Evolutionary conservation across 2,113 vertebrate genomes (phyloP).

Genomic region (Pluvianellus socialis): DNA sequence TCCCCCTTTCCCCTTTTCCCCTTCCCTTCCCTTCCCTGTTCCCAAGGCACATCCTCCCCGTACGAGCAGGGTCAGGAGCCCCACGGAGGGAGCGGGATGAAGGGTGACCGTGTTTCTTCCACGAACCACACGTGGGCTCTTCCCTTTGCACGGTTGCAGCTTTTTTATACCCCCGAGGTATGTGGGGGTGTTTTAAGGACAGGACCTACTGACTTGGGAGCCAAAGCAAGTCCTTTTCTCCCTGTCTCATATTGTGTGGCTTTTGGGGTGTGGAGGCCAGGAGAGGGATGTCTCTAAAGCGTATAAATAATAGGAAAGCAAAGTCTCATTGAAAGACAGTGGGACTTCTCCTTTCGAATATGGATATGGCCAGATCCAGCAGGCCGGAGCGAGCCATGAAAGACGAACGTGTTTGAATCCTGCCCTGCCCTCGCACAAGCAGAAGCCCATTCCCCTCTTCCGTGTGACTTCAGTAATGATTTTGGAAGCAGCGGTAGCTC

Average conservation of each 20-base stretch:
- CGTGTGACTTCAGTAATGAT: neutral
- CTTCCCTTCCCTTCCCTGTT: neutral
- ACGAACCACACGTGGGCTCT: neutral
- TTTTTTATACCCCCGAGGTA: neutral
- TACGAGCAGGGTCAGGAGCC: neutral
- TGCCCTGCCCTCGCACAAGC: neutral
- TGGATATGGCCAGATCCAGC: neutral
- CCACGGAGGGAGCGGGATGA: neutral
- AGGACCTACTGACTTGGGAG: neutral
- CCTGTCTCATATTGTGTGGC: neutral
- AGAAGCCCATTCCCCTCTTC: neutral
- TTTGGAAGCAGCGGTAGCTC: accelerated
- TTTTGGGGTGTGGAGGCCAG: neutral
- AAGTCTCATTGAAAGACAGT: neutral
- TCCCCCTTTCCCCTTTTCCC: no score
- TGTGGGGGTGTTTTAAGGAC: neutral
- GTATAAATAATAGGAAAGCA: neutral
- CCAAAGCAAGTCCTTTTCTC: neutral
- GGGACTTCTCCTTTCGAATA: neutral
- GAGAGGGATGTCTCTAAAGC: neutral
- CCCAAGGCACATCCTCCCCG: accelerated
- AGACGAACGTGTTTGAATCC: neutral
- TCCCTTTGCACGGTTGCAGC: neutral
- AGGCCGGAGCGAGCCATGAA: accelerated
- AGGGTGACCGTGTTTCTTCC: neutral